Base-by-base conservation (phyloP, 1,140 invertebrate genomes). In the Aphis craccivora region DNA sequence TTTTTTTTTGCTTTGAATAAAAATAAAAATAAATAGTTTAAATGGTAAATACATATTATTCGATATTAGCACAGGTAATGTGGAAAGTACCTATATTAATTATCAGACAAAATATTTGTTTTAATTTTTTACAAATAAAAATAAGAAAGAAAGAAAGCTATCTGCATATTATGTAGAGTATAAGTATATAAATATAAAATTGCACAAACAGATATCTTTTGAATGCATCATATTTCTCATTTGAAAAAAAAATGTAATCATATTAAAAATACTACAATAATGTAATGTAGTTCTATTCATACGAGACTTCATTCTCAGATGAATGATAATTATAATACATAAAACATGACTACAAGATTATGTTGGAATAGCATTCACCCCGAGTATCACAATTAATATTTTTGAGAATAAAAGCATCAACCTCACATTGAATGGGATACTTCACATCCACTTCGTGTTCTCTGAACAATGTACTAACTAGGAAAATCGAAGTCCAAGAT, bases 231-330 rank as follows among this genome's bases (percentile, higher is more conserved):
- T 76, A 76, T n/a, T 76, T 14, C 11, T 67, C n/a, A 18, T n/a
- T 76, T 76, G 30, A 76, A 67, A 67, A 76, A n/a, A 76, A 76
- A 76, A 76, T 76, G 30, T n/a, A 76, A 76, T 76, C 14, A 76
- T 76, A 76, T 76, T 76, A 76, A 76, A 76, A 76, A 76, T 20
- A 76, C 14, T 76, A 76, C 30, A 76, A 14, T 76, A n/a, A 35
- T 76, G 60, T 76, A 76, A n/a, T 60, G 60, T 35, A 35, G 60
- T 76, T 76, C 60, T 76, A n/a, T 76, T 76, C 60, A 76, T 76
- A 76, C 14, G 60, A 67, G 60, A n/a, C 30, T 35, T 76, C 60
- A 76, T n/a, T 76, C n/a, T 76, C 60, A 18, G 60, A n/a, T 76
- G 30, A n/a, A 76, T 76, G 30, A 76, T 76, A 76, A 76, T 76